Conservation (phyloP, 2,888 invertebrate species). For the Trichogramma evanescens region DNA sequence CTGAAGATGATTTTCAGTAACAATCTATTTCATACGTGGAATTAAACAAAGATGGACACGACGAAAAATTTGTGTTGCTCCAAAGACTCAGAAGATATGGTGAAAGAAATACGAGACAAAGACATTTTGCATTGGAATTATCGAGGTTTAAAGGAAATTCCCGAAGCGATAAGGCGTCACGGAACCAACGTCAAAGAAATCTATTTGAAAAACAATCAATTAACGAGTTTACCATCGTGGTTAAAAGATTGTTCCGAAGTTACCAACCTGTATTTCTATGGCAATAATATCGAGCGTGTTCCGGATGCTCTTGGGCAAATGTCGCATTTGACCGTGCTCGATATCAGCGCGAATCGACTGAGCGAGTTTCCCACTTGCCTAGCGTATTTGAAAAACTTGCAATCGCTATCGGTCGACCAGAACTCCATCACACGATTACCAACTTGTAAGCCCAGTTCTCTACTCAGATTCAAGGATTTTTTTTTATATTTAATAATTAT, state of each 20-base stretch:
- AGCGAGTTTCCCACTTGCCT: slow-evolving; percentile 29
- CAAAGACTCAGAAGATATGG: slow-evolving; percentile 30
- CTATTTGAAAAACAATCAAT: slow-evolving; percentile 44
- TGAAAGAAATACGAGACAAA: slow-evolving; percentile 40
- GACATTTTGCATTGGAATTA: slow-evolving; percentile 47
- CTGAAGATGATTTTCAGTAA: too few relatives aligned
- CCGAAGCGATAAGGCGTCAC: slow-evolving; percentile 35
- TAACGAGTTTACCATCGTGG: slow-evolving; percentile 37
- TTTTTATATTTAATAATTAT: not conserved
- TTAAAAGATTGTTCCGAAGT: slow-evolving; percentile 35
- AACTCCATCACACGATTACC: slow-evolving; percentile 35
- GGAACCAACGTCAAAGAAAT: slow-evolving; percentile 41
- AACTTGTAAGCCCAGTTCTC: slow-evolving; percentile 28
- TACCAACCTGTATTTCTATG: slow-evolving; percentile 39
- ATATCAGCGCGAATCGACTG: slow-evolving; percentile 36
- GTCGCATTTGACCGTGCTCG: slow-evolving; percentile 33
- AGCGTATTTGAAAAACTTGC: slow-evolving; percentile 30
- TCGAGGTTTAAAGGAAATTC: slow-evolving; percentile 38
- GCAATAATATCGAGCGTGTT: slow-evolving; percentile 34
- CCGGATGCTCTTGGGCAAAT: slow-evolving; percentile 33
- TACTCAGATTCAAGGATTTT: not conserved
- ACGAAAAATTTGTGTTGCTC: too few relatives aligned
- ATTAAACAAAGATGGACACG: too few relatives aligned
- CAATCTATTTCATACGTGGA: too few relatives aligned
- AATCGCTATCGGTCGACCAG: slow-evolving; percentile 31